These are phyloP conservation scores for Drosophila imparisetae DNA, from an alignment of 2,888 invertebrate genomes.

Conservation along the genomic window DNA sequence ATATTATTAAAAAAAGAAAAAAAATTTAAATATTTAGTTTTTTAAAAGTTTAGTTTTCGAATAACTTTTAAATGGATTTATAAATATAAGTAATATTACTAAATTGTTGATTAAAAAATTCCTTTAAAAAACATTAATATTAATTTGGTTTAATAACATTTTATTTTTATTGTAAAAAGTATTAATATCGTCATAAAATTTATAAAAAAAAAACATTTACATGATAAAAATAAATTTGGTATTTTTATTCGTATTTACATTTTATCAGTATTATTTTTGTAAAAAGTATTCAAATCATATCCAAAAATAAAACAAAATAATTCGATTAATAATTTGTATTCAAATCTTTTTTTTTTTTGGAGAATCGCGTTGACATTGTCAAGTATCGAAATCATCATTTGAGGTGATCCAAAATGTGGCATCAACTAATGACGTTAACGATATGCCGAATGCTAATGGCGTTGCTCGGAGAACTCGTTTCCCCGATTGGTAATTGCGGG, in stretches of 20 bases:
- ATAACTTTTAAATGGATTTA: neutral
- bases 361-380: conserved; percentile 31
- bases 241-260: neutral
- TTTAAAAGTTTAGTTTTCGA: fast-evolving
- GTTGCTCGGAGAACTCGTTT: conserved; percentile 59
- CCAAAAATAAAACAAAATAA: neutral
- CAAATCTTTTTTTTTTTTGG: neutral
- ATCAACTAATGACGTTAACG: conserved; percentile 70
- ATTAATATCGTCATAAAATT: neutral
- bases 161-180: neutral
- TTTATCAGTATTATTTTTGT: neutral
- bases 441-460: conserved; percentile 44
- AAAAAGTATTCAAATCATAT: neutral
- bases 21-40: neutral
- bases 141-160: neutral
- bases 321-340: neutral
- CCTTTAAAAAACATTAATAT: neutral
- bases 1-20: too few species aligned
- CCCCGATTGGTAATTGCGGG: conserved; percentile 37
- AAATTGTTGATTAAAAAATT: neutral
- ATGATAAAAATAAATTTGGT: neutral
- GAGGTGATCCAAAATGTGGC: conserved; percentile 51
- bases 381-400: conserved; percentile 26
- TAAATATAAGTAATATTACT: neutral
- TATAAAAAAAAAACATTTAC: neutral